Conservation (phyloP, 1,140 invertebrate genomes). For the Drosophila carrolli region DNA sequence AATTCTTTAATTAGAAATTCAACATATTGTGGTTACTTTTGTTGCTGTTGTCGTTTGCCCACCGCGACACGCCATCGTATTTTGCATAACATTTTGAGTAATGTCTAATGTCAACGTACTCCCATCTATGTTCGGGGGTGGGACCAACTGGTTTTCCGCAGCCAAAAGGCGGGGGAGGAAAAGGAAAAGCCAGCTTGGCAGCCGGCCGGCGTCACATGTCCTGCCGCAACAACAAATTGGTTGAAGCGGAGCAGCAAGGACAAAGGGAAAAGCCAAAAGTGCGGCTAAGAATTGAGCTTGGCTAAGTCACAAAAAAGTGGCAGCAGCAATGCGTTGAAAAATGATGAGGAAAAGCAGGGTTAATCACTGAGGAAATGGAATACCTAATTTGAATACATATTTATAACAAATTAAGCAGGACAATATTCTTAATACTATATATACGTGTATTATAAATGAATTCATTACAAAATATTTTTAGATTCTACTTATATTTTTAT, state of each 20-base stretch:
- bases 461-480: no score
- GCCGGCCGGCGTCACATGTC: slow-evolving; percentile 62
- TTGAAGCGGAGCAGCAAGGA: slow-evolving; percentile 31
- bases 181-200: slow-evolving; percentile 11
- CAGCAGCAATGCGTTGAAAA: slow-evolving; percentile 43
- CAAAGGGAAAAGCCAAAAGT: slow-evolving; percentile 68
- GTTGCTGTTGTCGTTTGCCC: slow-evolving; percentile 17
- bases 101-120: slow-evolving; percentile 82
- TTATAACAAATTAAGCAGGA: no score
- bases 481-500: no score
- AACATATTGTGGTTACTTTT: slow-evolving; percentile 42
- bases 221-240: slow-evolving; percentile 73
- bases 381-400: no score
- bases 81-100: slow-evolving; percentile 78
- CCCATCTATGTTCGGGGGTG: slow-evolving; percentile 30
- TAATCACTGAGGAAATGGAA: slow-evolving; percentile 7
- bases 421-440: no score
- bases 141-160: slow-evolving; percentile 23
- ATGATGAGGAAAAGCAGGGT: slow-evolving; percentile 20
- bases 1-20: slow-evolving; percentile 63
- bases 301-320: slow-evolving; percentile 35
- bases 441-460: no score
- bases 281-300: slow-evolving; percentile 70
- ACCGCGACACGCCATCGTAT: slow-evolving; percentile 67
- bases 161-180: slow-evolving; percentile 15